Evolutionary conservation across 2,888 invertebrate species (phyloP), one percentile per base, ranked within the genome.

Genomic region (Hyalella azteca): DNA sequence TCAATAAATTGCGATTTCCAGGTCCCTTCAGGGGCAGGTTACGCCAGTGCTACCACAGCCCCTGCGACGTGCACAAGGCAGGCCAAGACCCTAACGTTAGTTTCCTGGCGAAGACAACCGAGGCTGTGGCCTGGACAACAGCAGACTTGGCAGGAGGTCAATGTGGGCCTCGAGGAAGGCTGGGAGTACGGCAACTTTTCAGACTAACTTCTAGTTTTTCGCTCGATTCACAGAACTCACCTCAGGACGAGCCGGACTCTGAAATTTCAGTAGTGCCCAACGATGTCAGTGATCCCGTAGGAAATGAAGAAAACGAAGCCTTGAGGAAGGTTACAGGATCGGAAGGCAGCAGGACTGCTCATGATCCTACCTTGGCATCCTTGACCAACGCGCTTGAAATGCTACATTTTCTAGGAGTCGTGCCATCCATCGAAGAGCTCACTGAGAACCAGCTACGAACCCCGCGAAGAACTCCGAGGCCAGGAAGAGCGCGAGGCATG

Each of bases 61-160:
- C 50, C 32, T 84, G 84, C 32, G 84, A 84, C 59, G 45, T 73
- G 7, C 59, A 73, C 41, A 45, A 9, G 26, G 48, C 29, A 1
- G 75, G 75, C 9, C 40, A 39, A n/a, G 78, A 79, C 2, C 60
- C 79, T 0, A 77, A 82, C 79, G 41, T 83, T 22, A 79, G 81
- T 0, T 81, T 85, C 78, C 45, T 85, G 50, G 49, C 79, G 15
- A 83, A 81, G 48, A 79, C 83, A 50, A 82, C 84, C 9, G 82
- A 84, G 73, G 80, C 84, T 13, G 50, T 82, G 73, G 81, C 79
- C 15, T 82, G 82, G 80, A 77, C 84, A 2, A 50, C 82, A 4
- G 82, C 79, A 32, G 85, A 85, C 36, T 79, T 84, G 41, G 79
- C 82, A 19, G 48, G 39, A 66, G 81, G 78, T 3, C 22, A 49